Conservation (phyloP, 2,113 vertebrate species). For the Delphinapterus leucas region DNA sequence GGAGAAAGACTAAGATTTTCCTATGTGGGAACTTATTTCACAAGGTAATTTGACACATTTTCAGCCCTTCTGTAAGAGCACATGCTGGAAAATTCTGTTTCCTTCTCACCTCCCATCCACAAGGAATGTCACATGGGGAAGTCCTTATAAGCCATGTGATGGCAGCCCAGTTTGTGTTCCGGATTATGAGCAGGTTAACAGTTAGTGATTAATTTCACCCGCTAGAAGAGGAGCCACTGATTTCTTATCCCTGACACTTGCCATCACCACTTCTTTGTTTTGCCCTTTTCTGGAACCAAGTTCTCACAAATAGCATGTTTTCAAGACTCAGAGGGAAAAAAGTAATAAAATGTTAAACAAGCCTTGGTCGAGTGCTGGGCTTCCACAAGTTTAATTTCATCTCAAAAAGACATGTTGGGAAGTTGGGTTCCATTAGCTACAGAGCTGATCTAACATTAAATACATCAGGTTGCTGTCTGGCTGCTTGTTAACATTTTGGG, state of each 20-base stretch:
- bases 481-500: background rate
- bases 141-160: constrained; percentile 74
- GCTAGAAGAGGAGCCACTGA: constrained; percentile 65
- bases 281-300: background rate
- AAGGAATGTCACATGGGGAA: constrained; percentile 61
- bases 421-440: background rate
- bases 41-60: background rate
- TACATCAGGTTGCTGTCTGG: background rate
- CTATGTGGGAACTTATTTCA: accelerated
- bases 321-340: background rate
- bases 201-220: constrained; percentile 80
- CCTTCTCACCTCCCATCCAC: constrained; percentile 70
- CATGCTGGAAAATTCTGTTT: constrained; percentile 60
- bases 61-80: constrained; percentile 43
- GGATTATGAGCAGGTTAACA: constrained; percentile 59
- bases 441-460: background rate
- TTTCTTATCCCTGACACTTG: constrained; percentile 59
- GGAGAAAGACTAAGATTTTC: background rate
- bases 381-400: background rate
- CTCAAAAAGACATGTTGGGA: background rate
- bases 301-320: background rate
- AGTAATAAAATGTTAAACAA: background rate
- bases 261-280: background rate
- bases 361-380: background rate
- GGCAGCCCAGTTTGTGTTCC: constrained; percentile 75